A percentile compares a stretch with the other conserved stretches of the same genome.
These are phyloP conservation scores for Cheirogaleus medius DNA, from an alignment of 2,113 vertebrate genomes.

Conservation along the genomic window DNA sequence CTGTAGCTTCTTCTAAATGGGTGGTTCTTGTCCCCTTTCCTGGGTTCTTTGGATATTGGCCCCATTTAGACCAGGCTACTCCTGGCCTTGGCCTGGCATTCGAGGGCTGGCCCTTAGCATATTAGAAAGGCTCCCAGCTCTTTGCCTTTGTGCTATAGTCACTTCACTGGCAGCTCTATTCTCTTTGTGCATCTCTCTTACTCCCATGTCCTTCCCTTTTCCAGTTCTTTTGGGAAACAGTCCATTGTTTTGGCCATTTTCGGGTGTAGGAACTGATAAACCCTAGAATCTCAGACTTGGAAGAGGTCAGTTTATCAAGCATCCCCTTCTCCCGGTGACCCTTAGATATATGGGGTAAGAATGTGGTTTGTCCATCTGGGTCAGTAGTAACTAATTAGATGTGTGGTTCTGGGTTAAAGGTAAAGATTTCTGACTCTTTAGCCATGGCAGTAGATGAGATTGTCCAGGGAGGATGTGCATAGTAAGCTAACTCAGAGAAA, in stretches of 20 bases:
- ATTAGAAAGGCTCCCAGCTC: background rate
- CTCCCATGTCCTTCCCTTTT: background rate
- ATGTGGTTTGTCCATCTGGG: background rate
- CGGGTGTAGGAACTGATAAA: background rate
- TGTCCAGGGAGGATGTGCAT: background rate
- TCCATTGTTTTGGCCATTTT: background rate
- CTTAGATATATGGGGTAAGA: background rate
- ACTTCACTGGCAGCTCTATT: background rate
- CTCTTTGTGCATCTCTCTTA: background rate
- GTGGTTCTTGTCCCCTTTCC: background rate
- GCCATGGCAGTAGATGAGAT: background rate
- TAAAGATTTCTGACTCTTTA: background rate
- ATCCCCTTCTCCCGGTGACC: background rate
- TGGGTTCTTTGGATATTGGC: background rate
- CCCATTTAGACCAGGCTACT: background rate
- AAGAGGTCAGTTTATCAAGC: background rate
- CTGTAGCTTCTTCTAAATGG: slow-evolving; percentile 13
- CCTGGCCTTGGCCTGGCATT: background rate
- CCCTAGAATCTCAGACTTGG: background rate
- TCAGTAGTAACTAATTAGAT: background rate
- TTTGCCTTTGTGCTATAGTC: background rate
- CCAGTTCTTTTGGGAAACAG: background rate
- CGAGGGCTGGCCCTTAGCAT: background rate
- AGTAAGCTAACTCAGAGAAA: slow-evolving; percentile 16
- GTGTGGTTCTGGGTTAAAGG: background rate